phyloP scores from a whole-genome alignment of 2,797 vertebrate genomes.

The Gadopsis bispinosus region DNA sequence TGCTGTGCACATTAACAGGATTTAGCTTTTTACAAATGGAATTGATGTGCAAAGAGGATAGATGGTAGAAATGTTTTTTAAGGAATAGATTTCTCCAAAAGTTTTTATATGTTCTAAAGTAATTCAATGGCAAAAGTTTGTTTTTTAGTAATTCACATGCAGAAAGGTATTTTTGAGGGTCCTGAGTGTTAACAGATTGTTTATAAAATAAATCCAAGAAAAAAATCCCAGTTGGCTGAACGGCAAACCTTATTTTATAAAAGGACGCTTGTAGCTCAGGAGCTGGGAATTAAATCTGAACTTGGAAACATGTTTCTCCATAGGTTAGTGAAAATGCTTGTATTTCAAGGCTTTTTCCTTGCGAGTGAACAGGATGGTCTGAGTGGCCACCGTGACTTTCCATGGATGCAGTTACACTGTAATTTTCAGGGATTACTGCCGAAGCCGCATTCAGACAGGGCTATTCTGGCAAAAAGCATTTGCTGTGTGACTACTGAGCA shows the following conservation, averaged over 20 bases:
- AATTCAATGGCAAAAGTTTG: neutral
- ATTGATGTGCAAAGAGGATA: constrained; percentile 6
- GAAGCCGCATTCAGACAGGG: constrained; percentile 72
- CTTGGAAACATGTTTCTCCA: constrained; percentile 42
- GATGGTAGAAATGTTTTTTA: neutral
- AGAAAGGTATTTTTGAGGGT: neutral
- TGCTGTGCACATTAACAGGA: constrained; percentile 12
- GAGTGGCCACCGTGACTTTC: constrained; percentile 73
- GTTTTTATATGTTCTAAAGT: constrained; percentile 6
- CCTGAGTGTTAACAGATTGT: neutral
- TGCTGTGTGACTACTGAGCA: constrained; percentile 60
- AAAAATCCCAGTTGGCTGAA: constrained; percentile 2
- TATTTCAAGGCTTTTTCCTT: constrained; percentile 59
- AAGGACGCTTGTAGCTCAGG: constrained; percentile 5
- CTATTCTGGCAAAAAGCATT: constrained; percentile 54
- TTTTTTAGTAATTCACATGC: neutral
- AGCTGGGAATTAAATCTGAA: constrained; percentile 43
- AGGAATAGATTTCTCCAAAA: neutral
- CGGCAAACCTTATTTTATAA: constrained; percentile 25
- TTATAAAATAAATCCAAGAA: constrained; percentile 22
- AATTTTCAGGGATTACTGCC: constrained; percentile 84
- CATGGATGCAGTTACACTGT: constrained; percentile 79
- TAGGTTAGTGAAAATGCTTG: constrained; percentile 48
- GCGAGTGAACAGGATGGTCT: constrained; percentile 48
- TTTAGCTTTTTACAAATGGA: constrained; percentile 47